Percentiles rank a stretch among this genome's conserved stretches.
These are phyloP conservation scores for Eumaeus atala DNA, from an alignment of 1,140 invertebrate genomes.

Conservation along the genomic window DNA sequence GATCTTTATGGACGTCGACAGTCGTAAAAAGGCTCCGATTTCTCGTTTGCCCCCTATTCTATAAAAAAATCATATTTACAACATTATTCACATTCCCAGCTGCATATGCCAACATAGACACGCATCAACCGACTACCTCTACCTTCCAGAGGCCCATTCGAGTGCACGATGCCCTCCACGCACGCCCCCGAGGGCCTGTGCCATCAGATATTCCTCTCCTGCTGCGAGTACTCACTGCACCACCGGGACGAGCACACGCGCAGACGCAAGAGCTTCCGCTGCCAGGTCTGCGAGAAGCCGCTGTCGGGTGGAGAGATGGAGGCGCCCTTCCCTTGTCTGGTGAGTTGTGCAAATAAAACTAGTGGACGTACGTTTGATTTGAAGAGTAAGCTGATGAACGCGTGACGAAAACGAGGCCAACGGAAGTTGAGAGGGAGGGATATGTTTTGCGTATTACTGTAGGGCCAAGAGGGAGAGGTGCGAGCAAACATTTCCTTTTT, in stretches of 20 bases:
- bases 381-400: no score
- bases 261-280: conserved; percentile 41
- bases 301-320: conserved; percentile 25
- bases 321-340: conserved; percentile 24
- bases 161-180: conserved; percentile 49
- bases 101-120: background rate
- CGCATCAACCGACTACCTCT: background rate
- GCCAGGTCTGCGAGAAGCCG: conserved; percentile 66
- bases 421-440: no score
- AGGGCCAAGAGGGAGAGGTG: no score
- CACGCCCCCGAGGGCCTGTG: conserved; percentile 38
- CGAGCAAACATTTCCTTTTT: no score
- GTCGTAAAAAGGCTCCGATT: no score
- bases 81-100: background rate
- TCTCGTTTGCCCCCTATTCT: no score
- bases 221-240: conserved; percentile 64
- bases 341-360: no score
- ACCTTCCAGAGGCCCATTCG: conserved; percentile 52
- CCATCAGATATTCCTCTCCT: conserved; percentile 63
- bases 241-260: conserved; percentile 55
- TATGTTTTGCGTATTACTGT: no score
- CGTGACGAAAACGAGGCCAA: no score
- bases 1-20: no score
- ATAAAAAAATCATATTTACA: no score
- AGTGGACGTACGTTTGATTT: no score